Evolutionary conservation across 2,113 vertebrate species (phyloP).

Genomic region (Australoheros scitulus): DNA sequence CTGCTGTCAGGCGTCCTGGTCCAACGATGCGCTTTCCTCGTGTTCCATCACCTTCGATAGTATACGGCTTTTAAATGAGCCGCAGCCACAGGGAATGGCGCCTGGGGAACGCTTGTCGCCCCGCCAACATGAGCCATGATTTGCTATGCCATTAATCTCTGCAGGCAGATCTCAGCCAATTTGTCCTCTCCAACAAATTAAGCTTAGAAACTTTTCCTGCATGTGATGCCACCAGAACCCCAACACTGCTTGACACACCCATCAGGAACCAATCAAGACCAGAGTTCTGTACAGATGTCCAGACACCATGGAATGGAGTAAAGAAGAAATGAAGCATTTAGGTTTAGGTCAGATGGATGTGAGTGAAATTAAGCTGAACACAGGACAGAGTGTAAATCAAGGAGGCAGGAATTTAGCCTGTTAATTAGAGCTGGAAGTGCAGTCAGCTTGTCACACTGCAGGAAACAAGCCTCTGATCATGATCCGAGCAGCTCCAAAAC

Average conservation of each 20-base stretch:
- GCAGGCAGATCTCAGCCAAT: constrained; percentile 63
- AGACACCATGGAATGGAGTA: neutral
- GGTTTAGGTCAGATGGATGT: neutral
- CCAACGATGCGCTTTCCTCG: constrained; percentile 46
- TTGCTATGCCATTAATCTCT: constrained; percentile 73
- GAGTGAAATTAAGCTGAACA: neutral
- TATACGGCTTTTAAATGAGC: constrained; percentile 76
- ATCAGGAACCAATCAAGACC: constrained; percentile 25
- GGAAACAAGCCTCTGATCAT: neutral
- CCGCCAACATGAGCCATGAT: constrained; percentile 66
- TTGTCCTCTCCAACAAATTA: constrained; percentile 61
- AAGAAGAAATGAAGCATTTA: neutral
- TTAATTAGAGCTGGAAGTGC: neutral
- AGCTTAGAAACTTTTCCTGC: constrained; percentile 49
- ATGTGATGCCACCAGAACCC: neutral
- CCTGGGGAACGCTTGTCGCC: constrained; percentile 63
- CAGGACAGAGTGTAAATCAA: neutral
- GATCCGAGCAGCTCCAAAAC: neutral
- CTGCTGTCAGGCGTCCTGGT: constrained; percentile 73
- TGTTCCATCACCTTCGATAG: constrained; percentile 57
- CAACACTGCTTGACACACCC: neutral
- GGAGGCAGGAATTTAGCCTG: neutral
- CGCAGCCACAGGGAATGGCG: constrained; percentile 55
- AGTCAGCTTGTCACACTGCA: neutral
- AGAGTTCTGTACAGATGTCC: neutral